Evolutionary conservation across 2,113 vertebrate species (phyloP), one percentile per base, ranked within the genome.

Genomic region (Poecile atricapillus): DNA sequence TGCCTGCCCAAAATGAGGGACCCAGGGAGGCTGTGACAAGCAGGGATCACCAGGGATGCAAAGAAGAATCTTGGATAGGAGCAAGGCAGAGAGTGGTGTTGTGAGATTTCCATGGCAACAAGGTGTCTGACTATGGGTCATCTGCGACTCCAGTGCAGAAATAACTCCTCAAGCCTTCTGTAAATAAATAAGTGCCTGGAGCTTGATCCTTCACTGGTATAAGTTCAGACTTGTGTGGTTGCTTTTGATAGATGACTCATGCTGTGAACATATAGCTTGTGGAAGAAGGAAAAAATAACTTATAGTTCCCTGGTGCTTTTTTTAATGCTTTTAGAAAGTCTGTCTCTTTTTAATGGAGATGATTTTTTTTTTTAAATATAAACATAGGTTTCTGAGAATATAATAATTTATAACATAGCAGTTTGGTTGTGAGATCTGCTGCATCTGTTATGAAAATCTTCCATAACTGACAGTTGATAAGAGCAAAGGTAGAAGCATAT

Each of bases 371-470:
- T 41, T 4, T 5, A 3, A 82, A 67, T 90, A 86, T 75, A 96
- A 95, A 78, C 68, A 64, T 89, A 91, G 31, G 76, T 94, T 98
- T 59, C 80, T 96, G 83, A 96, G 97, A 95, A 90, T 88, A 71
- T 87, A 90, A 85, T 93, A 83, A 89, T 95, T 96, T 93, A 49
- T 96, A 96, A 91, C 65, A 88, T 56, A 70, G 75, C 83, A 56
- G 41, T 94, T 97, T 94, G 73, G 68, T 96, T 97, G 94, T 95
- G 95, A 93, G 55, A 85, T 94, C 89, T 97, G 77, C 71, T 90
- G 84, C 17, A 43, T 95, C 68, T 95, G 65, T 96, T 94, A 96
- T 46, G 76, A 97, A 97, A 96, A 53, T 68, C 55, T 93, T 96
- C 68, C 35, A 64, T 97, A 94, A 94, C 87, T 97, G 94, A 93